Base-by-base conservation (phyloP, 2,797 vertebrate genomes). In the Coregonus suidteri region DNA sequence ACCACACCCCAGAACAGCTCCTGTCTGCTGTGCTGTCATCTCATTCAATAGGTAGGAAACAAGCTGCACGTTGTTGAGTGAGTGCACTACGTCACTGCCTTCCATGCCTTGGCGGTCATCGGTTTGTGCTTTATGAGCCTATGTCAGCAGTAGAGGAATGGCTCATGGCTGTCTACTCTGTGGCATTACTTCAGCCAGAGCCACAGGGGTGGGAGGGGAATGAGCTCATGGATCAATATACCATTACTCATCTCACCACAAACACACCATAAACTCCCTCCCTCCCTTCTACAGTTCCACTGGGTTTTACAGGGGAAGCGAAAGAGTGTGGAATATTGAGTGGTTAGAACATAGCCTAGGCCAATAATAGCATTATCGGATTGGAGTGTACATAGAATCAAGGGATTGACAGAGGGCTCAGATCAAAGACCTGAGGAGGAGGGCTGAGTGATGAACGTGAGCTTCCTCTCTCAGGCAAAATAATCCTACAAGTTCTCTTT, bases 351-450 rank as follows among this genome's bases (percentile, higher is more conserved):
- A 25, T 25, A 25, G 25, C 25, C 25, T 25, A 30, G 56, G 74
- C 47, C 66, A 77, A 56, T 84, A 86, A 85, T 82, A 64, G 62
- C 68, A 72, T 87, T 81, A 85, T 72, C 72, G 81, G 82, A 84
- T 81, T 81, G 82, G 65, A 30, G 35, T 82, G 79, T 83, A 47
- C 75, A 77, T 81, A 84, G 62, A 74, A 71, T 51, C 20, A 47
- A 2, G 25, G 11, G 62, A 31, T 20, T 6, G 83, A 86, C 79
- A 82, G 73, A 71, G 66, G 65, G 59, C 74, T 81, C 18, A 62
- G 74, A 78, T 75, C 79, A 77, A 81, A 80, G 76, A 74, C n/a
- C 25, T 20, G n/a, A 30, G 62, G 9, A 64, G n/a, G 62, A 64
- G 41, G 7, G 41, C n/a, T 25, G 62, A 25, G 7, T 25, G 25